phyloP scores from a whole-genome alignment of 1,140 invertebrate species.

The Bactericera cockerelli region DNA sequence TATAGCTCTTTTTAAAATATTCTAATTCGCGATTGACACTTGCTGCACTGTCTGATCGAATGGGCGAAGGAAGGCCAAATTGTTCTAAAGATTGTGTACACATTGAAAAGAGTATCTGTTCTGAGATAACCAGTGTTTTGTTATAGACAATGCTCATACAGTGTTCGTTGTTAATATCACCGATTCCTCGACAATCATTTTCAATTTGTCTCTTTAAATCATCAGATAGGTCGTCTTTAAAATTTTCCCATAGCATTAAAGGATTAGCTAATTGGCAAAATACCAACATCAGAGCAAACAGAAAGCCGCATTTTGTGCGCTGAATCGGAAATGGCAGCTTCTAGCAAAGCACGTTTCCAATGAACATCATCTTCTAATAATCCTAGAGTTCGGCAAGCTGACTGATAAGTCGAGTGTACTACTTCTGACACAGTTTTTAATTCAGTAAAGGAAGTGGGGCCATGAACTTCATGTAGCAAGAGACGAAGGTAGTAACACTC shows the following conservation, averaged over 20 bases:
- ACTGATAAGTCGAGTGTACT: constrained; percentile 24
- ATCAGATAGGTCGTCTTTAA: constrained; percentile 15
- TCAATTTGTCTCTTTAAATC: too few relatives aligned
- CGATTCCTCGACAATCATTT: too few relatives aligned
- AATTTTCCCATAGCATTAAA: constrained; percentile 12
- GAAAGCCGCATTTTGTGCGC: constrained; percentile 13
- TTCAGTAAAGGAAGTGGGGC: constrained; percentile 19
- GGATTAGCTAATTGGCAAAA: constrained; percentile 17
- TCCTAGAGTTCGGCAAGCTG: constrained; percentile 23
- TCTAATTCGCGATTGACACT: too few relatives aligned
- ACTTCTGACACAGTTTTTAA: constrained; percentile 26
- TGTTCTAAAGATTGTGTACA: too few relatives aligned
- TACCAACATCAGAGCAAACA: constrained; percentile 17
- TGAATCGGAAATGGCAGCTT: constrained; percentile 12
- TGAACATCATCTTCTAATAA: constrained; percentile 27
- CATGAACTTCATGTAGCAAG: constrained; percentile 14
- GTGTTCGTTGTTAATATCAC: too few relatives aligned
- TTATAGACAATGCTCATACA: too few relatives aligned
- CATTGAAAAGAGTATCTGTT: too few relatives aligned
- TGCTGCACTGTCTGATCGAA: too few relatives aligned
- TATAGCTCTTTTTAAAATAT: too few relatives aligned
- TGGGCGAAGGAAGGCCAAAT: too few relatives aligned
- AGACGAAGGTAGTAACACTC: constrained; percentile 26
- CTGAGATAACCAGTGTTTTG: too few relatives aligned
- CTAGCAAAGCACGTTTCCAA: constrained; percentile 20